These are phyloP conservation scores for Mastomys natalensis DNA, from an alignment of 2,113 vertebrate species.

Conservation along the genomic window DNA sequence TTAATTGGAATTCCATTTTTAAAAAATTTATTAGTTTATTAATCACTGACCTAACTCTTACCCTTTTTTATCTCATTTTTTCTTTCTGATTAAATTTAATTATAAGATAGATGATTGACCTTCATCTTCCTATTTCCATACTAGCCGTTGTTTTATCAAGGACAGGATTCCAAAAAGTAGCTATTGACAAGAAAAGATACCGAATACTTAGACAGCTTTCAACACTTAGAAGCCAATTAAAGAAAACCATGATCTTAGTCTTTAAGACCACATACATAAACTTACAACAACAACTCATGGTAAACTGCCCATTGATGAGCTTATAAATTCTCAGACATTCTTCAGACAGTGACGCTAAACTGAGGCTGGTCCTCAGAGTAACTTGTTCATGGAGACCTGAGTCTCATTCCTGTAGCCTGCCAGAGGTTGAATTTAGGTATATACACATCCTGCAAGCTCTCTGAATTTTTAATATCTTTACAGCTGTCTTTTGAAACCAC, in stretches of 20 bases:
- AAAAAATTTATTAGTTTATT: neutral
- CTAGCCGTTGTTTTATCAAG: neutral
- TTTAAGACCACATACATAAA: neutral
- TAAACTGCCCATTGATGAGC: neutral
- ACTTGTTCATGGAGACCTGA: neutral
- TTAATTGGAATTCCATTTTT: neutral
- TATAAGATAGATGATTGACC: neutral
- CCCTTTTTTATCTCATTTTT: neutral
- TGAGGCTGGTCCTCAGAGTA: neutral
- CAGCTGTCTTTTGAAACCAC: neutral
- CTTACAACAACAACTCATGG: neutral
- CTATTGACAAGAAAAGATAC: neutral
- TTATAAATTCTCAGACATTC: neutral
- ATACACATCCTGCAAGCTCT: neutral
- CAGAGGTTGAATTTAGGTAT: neutral
- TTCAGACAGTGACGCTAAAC: neutral
- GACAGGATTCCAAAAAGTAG: neutral
- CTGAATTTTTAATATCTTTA: neutral
- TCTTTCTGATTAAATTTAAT: slow-evolving; percentile 1
- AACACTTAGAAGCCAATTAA: neutral
- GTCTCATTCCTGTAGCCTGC: neutral
- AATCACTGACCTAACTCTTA: neutral
- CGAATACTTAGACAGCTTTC: neutral
- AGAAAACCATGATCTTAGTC: neutral
- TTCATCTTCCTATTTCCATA: neutral